A percentile compares a stretch with the other conserved stretches of the same genome.
Evolutionary conservation across 2,888 invertebrate genomes (phyloP).

Genomic region (Panopea generosa): DNA sequence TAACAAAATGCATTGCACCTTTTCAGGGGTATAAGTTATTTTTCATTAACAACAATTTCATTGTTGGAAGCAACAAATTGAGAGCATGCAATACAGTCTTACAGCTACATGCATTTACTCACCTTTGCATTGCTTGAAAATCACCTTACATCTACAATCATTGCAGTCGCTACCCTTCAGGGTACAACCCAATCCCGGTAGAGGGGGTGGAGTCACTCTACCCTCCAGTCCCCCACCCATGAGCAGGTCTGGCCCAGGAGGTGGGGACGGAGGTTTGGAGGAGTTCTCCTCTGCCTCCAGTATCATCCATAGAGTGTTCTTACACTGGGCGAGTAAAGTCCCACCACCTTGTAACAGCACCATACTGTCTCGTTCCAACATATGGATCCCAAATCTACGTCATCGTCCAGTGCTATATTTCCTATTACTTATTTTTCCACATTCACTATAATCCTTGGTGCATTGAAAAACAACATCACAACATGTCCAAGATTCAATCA

Average conservation of each 20-base stretch:
- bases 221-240: conserved; percentile 30
- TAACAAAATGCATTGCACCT: too few relatives aligned
- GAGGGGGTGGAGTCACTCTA: conserved; percentile 39
- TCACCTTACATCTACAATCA: conserved; percentile 68
- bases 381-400: too few relatives aligned
- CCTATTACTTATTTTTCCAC: too few relatives aligned
- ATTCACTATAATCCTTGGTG: too few relatives aligned
- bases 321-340: conserved; percentile 54
- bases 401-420: too few relatives aligned
- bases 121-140: conserved; percentile 68
- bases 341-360: conserved; percentile 60
- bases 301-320: conserved; percentile 64
- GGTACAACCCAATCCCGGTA: conserved; percentile 40
- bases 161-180: conserved; percentile 48
- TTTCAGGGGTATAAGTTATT: too few relatives aligned
- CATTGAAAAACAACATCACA: too few relatives aligned
- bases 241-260: background rate
- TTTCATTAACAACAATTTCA: too few relatives aligned
- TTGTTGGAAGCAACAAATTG: too few relatives aligned
- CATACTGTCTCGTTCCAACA: conserved; percentile 37
- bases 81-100: too few relatives aligned
- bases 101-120: conserved; percentile 18
- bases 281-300: conserved; percentile 60
- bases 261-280: conserved; percentile 47
- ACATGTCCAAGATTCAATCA: too few relatives aligned